Base-by-base conservation (phyloP, 2,888 invertebrate genomes). In the Crossocerus cetratus region DNA sequence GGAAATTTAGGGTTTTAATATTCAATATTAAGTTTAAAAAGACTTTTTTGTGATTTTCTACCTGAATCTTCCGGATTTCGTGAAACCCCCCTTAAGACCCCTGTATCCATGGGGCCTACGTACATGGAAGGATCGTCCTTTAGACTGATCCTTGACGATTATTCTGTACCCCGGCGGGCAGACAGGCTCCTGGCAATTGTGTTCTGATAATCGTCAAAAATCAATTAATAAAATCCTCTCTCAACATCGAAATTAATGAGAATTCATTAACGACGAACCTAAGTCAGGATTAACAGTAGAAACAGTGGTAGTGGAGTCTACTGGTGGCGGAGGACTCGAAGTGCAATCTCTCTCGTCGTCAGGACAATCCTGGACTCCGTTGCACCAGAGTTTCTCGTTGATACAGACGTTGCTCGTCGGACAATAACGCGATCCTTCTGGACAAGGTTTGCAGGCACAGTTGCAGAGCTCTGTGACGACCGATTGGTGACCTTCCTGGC, bases 311-410 rank as follows among this genome's bases (percentile, higher is more conserved):
- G 61, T 72, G 2, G 42, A 2, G 2, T 56, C 64, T 0, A 20
- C 5, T 0, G 16, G 2, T 4, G 49, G 14, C n/a, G 21, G 62
- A 62, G 20, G n/a, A 5, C 8, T 32, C 5, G n/a, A n/a, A n/a
- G n/a, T 11, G 8, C 97, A 97, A 69, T 93, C 91, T 2, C 90
- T 89, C 90, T 97, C 97, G 87, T 97, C 97, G 85, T 97, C 96
- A 0, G 95, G 94, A 83, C 97, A 97, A 89, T 97, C 95, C 75
- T 93, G 92, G 0, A 96, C 91, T 0, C 96, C 96, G 86, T 97
- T 94, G 86, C 97, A 97, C 96, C 97, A 97, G 13, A 92, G 91
- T 0, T 92, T 90, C 49, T 93, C 92, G 0, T 94, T 91, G 16
- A 97, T 92, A 84, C 97, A 97, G 62, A 94, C 91, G 70, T 94